phyloP scores from a whole-genome alignment of 1,140 invertebrate genomes.

The Lepidurus apus region DNA sequence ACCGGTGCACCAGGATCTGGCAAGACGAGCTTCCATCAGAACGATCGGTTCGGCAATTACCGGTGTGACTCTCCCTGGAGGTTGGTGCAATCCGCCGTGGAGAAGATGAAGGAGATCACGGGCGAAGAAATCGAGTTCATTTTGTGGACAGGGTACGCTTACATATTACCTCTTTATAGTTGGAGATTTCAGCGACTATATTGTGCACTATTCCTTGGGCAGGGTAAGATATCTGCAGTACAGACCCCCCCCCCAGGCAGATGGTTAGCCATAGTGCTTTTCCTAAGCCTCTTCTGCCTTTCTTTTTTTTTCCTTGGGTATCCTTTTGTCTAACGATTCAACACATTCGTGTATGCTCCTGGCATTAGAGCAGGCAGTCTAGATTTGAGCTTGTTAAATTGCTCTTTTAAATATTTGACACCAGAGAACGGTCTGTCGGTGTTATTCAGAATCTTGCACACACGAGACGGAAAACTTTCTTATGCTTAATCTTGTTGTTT shows the following conservation, averaged over 20 bases:
- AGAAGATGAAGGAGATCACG: slow-evolving; percentile 70
- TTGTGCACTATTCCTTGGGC: not conserved
- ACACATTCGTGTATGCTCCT: too few relatives aligned
- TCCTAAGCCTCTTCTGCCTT: not conserved
- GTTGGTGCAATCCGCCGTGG: slow-evolving; percentile 76
- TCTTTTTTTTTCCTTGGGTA: not conserved
- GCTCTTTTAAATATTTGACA: too few relatives aligned
- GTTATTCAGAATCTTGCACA: too few relatives aligned
- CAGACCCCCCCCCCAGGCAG: not conserved
- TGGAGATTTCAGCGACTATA: not conserved
- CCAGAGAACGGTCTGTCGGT: too few relatives aligned
- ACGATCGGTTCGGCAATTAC: slow-evolving; percentile 60
- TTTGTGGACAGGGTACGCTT: slow-evolving; percentile 83
- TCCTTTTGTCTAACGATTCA: too few relatives aligned
- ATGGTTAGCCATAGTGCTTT: not conserved
- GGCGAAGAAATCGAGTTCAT: slow-evolving; percentile 69
- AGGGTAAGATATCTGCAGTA: not conserved
- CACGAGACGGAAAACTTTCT: not conserved
- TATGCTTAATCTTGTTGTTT: not conserved
- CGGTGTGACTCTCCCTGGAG: slow-evolving; percentile 79
- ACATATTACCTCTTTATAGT: slow-evolving; percentile 4
- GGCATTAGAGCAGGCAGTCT: too few relatives aligned
- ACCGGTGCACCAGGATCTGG: not conserved
- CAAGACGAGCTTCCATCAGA: slow-evolving; percentile 14
- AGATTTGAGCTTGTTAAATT: too few relatives aligned